phyloP scores from a whole-genome alignment of 2,797 vertebrate genomes.

The Staurois parvus region DNA sequence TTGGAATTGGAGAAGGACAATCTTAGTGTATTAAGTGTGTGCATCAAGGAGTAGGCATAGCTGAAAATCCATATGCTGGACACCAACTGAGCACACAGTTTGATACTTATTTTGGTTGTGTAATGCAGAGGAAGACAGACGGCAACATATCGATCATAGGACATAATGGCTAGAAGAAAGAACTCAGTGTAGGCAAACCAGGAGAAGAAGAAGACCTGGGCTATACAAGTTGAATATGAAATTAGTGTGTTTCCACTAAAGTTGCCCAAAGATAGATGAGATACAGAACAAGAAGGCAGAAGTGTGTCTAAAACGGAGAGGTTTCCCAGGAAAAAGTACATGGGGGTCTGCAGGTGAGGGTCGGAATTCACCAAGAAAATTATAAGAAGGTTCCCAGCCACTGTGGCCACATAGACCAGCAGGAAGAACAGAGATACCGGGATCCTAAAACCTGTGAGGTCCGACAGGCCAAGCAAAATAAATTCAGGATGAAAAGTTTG shows the following conservation, averaged over 20 bases:
- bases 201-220: slow-evolving; percentile 67
- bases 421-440: neutral
- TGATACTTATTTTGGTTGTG: slow-evolving; percentile 42
- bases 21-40: neutral
- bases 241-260: neutral
- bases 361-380: neutral
- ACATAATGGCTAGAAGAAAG: slow-evolving; percentile 67
- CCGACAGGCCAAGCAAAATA: neutral
- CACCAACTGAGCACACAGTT: neutral
- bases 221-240: slow-evolving; percentile 39
- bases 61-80: neutral
- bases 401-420: neutral
- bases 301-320: neutral
- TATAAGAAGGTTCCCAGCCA: neutral
- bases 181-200: slow-evolving; percentile 64
- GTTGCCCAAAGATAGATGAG: neutral
- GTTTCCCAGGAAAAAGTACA: slow-evolving; percentile 16
- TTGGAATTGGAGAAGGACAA: neutral
- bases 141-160: slow-evolving; percentile 66
- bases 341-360: neutral
- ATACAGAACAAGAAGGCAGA: neutral
- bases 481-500: neutral
- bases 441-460: neutral
- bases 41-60: neutral
- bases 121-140: slow-evolving; percentile 40